Evolutionary conservation across 2,888 invertebrate genomes (phyloP).

Genomic region (Prionchulus punctatus): DNA sequence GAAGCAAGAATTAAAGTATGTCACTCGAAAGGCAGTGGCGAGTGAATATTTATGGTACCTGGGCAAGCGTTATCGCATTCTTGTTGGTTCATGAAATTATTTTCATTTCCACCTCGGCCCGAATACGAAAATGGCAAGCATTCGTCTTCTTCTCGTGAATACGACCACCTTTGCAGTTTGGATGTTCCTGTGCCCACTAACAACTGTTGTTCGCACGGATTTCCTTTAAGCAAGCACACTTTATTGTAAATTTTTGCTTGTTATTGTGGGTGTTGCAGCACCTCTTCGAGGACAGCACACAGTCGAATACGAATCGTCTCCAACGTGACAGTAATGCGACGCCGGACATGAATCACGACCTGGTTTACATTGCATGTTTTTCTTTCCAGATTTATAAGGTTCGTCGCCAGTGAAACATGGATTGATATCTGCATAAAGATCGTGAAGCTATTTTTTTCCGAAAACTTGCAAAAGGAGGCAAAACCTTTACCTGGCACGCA

Average conservation of each 20-base stretch:
- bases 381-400: neutral
- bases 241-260: neutral
- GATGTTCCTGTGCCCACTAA: constrained; percentile 29
- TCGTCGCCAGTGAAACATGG: constrained; percentile 1
- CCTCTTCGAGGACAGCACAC: constrained; percentile 11
- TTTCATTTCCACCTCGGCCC: constrained; percentile 20
- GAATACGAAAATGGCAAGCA: constrained; percentile 18
- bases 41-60: constrained; percentile 9
- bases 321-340: constrained; percentile 10
- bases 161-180: constrained; percentile 16
- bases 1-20: neutral
- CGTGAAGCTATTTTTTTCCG: neutral
- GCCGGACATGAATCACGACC: neutral
- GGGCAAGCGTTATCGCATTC: constrained; percentile 19
- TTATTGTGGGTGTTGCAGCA: neutral
- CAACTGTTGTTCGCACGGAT: constrained; percentile 29
- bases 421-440: constrained; percentile 5
- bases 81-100: constrained; percentile 19
- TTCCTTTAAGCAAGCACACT: constrained; percentile 12
- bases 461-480: neutral
- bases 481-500: constrained; percentile 9
- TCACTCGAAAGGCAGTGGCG: neutral
- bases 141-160: constrained; percentile 10
- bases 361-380: neutral
- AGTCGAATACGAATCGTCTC: constrained; percentile 2